A percentile compares a stretch with the other conserved stretches of the same genome.
These are phyloP conservation scores for Portunus trituberculatus DNA, from an alignment of 1,140 invertebrate genomes.

Conservation along the genomic window DNA sequence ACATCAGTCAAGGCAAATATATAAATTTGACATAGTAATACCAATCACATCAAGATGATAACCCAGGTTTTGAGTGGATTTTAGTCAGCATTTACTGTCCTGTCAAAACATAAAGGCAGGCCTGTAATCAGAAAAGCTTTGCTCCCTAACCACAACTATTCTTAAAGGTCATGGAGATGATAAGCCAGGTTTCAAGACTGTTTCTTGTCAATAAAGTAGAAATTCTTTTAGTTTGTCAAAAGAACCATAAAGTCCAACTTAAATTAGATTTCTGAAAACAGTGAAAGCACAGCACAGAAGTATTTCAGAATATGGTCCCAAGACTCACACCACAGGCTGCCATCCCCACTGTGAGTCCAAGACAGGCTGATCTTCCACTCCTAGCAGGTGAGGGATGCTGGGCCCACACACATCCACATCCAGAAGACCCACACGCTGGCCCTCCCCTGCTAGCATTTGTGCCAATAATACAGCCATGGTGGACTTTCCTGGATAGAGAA, in stretches of 20 bases:
- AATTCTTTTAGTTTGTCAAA: not conserved
- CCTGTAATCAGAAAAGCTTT: not conserved
- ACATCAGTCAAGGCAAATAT: no score
- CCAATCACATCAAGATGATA: no score
- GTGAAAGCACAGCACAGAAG: not conserved
- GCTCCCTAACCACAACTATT: no score
- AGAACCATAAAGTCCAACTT: not conserved
- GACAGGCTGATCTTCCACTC: slow-evolving; percentile 81
- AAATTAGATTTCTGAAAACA: not conserved
- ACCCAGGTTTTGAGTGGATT: no score
- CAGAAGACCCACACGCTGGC: slow-evolving; percentile 80
- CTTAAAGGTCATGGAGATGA: no score
- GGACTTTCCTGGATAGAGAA: slow-evolving; percentile 53
- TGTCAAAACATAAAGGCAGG: no score
- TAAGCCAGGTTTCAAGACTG: not conserved
- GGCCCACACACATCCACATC: slow-evolving; percentile 83
- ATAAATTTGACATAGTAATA: no score
- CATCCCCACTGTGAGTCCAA: slow-evolving; percentile 83
- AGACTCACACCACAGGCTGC: slow-evolving; percentile 82
- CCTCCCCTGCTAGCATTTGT: slow-evolving; percentile 49
- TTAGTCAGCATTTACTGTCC: no score
- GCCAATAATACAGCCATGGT: slow-evolving; percentile 60
- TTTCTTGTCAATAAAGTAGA: not conserved
- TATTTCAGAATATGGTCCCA: not conserved
- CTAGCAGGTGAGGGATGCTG: slow-evolving; percentile 81